Evolutionary conservation across 2,888 invertebrate genomes (phyloP), one percentile per base, ranked within the genome.

Genomic region (Euzetes globulus): DNA sequence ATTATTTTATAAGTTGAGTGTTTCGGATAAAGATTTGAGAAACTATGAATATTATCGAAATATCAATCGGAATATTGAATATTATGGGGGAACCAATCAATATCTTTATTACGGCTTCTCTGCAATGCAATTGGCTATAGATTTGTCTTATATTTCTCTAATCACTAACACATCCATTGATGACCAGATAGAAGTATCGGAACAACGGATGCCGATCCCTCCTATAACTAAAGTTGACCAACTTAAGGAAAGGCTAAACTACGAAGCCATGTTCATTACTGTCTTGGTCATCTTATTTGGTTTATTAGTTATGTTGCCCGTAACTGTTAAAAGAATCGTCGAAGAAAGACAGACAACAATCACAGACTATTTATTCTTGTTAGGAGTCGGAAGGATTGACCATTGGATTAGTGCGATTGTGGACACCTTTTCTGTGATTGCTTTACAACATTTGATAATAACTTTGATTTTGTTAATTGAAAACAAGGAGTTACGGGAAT

Each of bases 331-430:
- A 19, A 13, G 63, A n/a, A 63, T 33, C 4, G 63, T 63, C n/a
- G 63, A 63, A 19, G 63, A 63, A 63, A 63, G 19, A 19, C 33
- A 29, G 33, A 63, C 63, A 6, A 5, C 15, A 33, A 63, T 63
- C n/a, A 63, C 63, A n/a, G 63, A 63, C 7, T 63, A 63, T 15
- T 33, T 63, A 11, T n/a, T 63, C 27, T n/a, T 33, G n/a, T 33
- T 63, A 29, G 63, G 63, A 15, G 63, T 63, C n/a, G 37, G n/a
- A 33, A 63, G n/a, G 27, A 22, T 17, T 9, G 63, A 63, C 11
- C 33, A 33, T 37, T 63, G 63, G 63, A 29, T 63, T 9, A 63
- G 63, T 63, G 63, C 37, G 33, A 63, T 63, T 63, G 27, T 63
- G 15, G 63, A 63, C 19, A 37, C 63, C 33, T 33, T 63, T 7